Base-by-base conservation (phyloP, 2,113 vertebrate species). In the Neotragus pygmaeus region DNA sequence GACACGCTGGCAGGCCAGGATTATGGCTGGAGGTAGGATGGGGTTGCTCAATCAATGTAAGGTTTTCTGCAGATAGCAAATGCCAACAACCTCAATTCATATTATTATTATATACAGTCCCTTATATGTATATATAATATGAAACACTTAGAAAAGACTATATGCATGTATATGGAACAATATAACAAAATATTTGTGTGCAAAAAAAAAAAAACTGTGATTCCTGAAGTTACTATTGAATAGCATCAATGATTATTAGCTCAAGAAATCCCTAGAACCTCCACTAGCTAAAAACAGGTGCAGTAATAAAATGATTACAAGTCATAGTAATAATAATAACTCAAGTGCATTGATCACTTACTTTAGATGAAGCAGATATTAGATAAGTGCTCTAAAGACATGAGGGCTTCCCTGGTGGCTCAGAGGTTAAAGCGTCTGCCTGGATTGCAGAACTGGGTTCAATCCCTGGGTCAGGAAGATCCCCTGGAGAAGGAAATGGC, bases 21-120 rank as follows among this genome's bases (percentile, higher is more conserved):
- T 12, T 0, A 0, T 0, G 11, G 8, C 30, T 21, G 4, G 14
- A 25, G 43, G 7, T 5, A 51, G 47, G 3, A 0, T 33, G 16
- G 17, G 27, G 14, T 45, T 2, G 10, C 2, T 19, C 7, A 1
- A 7, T 6, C 19, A 15, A 7, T 0, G 1, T 2, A 21, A 77
- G 39, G 2, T 5, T 30, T 15, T 86, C 30, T 49, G 6, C 21
- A 39, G 2, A 19, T 5, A 55, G 17, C 36, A 36, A 83, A 17
- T 27, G 25, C 15, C n/a, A 80, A 30, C 12, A 33, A 23, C 23
- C 14, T 45, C 27, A 21, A 30, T 43, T n/a, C 78, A 70, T 7
- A 57, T 33, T 12, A 23, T 6, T n/a, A 21, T 47, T 45, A 10
- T 3, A 39, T 33, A 25, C 15, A 51, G 3, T 1, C 3, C 39